Percentiles rank a stretch among this genome's conserved stretches.
Conservation (phyloP, 2,888 invertebrate genomes). For the Lithodes maja region DNA sequence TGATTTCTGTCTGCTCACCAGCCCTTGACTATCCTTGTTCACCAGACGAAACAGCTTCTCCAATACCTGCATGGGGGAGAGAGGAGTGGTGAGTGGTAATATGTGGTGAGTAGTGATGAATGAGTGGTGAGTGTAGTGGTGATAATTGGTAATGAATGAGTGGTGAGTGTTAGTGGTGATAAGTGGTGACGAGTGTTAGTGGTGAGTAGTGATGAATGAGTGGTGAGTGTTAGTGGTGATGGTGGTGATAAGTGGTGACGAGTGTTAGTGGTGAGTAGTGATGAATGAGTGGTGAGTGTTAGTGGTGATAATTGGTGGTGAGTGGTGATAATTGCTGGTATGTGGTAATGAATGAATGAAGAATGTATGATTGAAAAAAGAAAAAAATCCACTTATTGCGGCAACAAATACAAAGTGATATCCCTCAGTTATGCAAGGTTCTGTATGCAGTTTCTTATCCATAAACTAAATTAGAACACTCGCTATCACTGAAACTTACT, state of each 20-base stretch:
- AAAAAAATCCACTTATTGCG: too few species aligned
- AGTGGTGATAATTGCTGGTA: too few species aligned
- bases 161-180: neutral
- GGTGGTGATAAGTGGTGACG: too few species aligned
- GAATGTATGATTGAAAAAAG: neutral
- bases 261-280: neutral
- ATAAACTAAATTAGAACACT: too few species aligned
- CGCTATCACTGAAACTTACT: too few species aligned
- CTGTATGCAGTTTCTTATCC: too few species aligned
- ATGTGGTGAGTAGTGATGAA: too few species aligned
- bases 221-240: too few species aligned
- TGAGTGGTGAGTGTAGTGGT: neutral
- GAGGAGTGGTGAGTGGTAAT: neutral
- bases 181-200: neutral
- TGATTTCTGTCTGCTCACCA: conserved; percentile 57
- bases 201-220: neutral
- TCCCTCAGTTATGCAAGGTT: too few species aligned
- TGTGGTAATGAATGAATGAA: neutral
- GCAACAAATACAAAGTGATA: too few species aligned
- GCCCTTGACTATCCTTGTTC: conserved; percentile 50
- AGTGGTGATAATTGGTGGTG: too few species aligned
- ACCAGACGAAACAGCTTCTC: conserved; percentile 56
- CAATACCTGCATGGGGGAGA: conserved; percentile 40
- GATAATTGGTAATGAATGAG: neutral
- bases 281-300: neutral